phyloP scores from a whole-genome alignment of 2,113 vertebrate genomes.

The Parotia lawesii region DNA sequence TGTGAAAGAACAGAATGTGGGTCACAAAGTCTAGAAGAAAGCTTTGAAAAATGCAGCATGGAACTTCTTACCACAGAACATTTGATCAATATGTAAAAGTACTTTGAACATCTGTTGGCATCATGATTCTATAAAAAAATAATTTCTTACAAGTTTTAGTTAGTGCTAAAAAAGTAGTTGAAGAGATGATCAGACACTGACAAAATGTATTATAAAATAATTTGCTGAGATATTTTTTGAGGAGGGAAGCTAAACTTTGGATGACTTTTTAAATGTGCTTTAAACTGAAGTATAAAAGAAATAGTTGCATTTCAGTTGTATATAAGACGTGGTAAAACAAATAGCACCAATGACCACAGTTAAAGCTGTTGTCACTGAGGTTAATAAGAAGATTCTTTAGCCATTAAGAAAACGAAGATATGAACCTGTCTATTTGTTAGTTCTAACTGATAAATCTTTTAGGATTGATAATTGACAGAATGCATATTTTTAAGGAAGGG shows the following conservation, averaged over 20 bases:
- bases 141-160: background rate
- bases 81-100: background rate
- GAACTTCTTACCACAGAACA: background rate
- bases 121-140: background rate
- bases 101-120: background rate
- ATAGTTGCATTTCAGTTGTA: background rate
- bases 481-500: background rate
- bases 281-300: background rate
- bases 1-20: background rate
- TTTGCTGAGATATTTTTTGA: background rate
- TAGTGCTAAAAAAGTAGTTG: background rate
- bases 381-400: background rate
- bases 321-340: background rate
- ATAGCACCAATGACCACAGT: background rate
- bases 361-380: background rate
- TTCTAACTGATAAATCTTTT: background rate
- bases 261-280: background rate
- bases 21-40: background rate
- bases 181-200: background rate
- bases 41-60: background rate
- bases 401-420: background rate
- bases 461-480: background rate
- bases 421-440: background rate
- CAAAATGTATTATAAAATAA: background rate
- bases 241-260: background rate